phyloP scores from a whole-genome alignment of 2,113 vertebrate species.

The Calidris pygmaea region DNA sequence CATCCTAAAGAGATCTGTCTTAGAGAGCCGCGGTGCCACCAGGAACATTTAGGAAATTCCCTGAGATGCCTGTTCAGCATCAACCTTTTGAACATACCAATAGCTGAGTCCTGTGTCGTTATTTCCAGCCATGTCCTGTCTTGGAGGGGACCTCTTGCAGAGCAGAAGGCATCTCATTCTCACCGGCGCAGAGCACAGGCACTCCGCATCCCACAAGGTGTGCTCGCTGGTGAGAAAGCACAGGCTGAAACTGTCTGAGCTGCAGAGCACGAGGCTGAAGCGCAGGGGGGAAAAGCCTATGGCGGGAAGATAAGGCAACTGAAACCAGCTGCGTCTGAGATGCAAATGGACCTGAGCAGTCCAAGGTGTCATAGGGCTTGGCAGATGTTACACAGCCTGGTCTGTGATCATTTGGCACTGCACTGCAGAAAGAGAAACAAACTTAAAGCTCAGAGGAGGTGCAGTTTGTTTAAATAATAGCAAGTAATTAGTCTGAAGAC shows the following conservation, averaged over 20 bases:
- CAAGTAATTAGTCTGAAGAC: constrained; percentile 82
- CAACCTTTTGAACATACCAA: background rate
- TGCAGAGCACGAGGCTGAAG: background rate
- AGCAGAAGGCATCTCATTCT: background rate
- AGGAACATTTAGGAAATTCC: background rate
- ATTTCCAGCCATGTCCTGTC: background rate
- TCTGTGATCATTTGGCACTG: background rate
- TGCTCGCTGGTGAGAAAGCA: background rate
- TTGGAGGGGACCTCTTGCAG: background rate
- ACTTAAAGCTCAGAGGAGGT: constrained; percentile 73
- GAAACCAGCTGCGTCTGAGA: background rate
- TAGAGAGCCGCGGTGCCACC: background rate
- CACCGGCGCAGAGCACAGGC: background rate
- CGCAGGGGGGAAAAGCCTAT: background rate
- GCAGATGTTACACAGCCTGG: background rate
- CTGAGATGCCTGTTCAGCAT: background rate
- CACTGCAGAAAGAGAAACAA: constrained; percentile 49
- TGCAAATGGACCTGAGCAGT: background rate
- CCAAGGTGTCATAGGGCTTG: background rate
- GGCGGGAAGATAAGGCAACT: background rate
- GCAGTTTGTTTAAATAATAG: constrained; percentile 81
- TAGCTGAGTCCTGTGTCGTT: background rate
- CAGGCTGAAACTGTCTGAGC: background rate
- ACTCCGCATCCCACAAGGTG: background rate
- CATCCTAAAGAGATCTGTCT: background rate